phyloP scores from a whole-genome alignment of 2,113 vertebrate species.

The Verasper variegatus region DNA sequence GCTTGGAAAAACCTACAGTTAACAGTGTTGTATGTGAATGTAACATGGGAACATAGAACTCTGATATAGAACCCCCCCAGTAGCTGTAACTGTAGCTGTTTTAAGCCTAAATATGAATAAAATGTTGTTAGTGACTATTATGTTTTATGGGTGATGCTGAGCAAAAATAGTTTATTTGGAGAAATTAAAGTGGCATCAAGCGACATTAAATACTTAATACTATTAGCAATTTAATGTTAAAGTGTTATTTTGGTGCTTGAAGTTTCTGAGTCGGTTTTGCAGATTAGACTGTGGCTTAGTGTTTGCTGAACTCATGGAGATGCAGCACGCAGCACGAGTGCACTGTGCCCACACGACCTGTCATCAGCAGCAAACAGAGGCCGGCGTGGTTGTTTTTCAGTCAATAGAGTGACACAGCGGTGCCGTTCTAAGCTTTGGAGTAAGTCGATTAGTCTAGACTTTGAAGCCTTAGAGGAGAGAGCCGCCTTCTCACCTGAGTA shows the following conservation, averaged over 20 bases:
- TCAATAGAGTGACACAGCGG: conserved; percentile 72
- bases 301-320: conserved; percentile 32
- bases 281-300: background rate
- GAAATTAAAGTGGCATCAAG: background rate
- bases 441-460: conserved; percentile 78
- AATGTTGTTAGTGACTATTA: no score
- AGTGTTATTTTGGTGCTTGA: background rate
- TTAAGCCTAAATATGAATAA: background rate
- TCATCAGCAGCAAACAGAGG: conserved; percentile 63
- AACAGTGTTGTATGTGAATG: no score
- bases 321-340: conserved; percentile 32
- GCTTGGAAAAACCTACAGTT: no score
- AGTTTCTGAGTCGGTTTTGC: background rate
- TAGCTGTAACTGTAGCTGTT: background rate
- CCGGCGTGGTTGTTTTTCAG: conserved; percentile 62
- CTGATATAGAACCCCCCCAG: no score
- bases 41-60: no score
- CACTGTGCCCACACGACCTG: conserved; percentile 39
- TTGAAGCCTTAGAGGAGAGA: conserved; percentile 61
- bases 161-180: no score
- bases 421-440: conserved; percentile 62
- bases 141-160: no score
- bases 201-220: background rate
- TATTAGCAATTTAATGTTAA: background rate
- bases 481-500: conserved; percentile 57